Base-by-base conservation (phyloP, 2,113 vertebrate species). In the Pitta sordida region DNA sequence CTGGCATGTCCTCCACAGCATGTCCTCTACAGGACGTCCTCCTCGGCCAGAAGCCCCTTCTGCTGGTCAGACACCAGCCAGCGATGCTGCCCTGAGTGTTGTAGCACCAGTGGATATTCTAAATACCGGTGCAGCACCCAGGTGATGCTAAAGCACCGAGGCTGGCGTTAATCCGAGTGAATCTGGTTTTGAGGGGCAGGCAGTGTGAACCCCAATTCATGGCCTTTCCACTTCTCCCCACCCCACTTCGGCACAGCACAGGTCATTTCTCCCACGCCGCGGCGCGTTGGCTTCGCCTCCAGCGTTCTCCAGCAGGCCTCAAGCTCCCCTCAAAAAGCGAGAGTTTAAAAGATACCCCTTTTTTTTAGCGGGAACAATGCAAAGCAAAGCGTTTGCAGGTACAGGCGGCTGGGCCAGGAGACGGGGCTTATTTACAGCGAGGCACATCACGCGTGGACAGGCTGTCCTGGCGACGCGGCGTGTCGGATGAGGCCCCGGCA, bases 261-360 rank as follows among this genome's bases (percentile, higher is more conserved):
- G 46, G n/a, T 0, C 1, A 0, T n/a, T 41, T 23, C 71, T 53
- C 22, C 76, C 59, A 0, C 0, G 22, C 24, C 1, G 7, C 1
- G 5, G 23, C 3, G 23, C 32, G 0, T 3, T 5, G 41, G 56
- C 49, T 32, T 67, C n/a, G 2, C 18, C 30, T 15, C 56, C 0
- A 0, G 19, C 1, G 7, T 14, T 29, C 51, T 52, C 60, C 15
- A 3, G 44, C 1, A 0, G 74, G 81, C 62, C 83, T 41, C 65
- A 5, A 20, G 58, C 63, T 68, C 49, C 7, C 39, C 15, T 49
- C 0, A 0, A 11, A 75, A 63, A 51, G 30, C 0, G 0, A 30
- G 10, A 5, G 39, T 29, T 37, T 11, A 4, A 15, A 39, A 26
- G 7, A 71, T 21, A 4, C 5, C 6, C 4, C 6, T 12, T 16